Base-by-base conservation (phyloP, 2,113 vertebrate genomes). In the Actinemys pallida region DNA sequence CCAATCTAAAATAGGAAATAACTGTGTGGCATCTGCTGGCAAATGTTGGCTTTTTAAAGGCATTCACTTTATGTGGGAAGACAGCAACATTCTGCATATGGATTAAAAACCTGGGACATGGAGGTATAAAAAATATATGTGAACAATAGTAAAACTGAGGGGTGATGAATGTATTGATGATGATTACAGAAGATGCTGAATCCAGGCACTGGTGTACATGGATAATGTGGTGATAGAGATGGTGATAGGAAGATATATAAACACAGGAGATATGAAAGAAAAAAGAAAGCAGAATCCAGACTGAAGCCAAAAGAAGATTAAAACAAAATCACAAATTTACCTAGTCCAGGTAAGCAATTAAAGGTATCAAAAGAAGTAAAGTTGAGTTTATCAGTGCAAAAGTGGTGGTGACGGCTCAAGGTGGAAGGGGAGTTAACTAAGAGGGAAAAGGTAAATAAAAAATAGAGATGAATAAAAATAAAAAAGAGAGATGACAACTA, bases 301-400 rank as follows among this genome's bases (percentile, higher is more conserved):
- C 57, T 84, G 16, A 39, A 76, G 45, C 87, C 50, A 80, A 24
- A 24, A 16, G 47, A 25, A 39, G 65, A 72, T 20, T 39, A 72
- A 39, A n/a, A 22, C 35, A 72, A 25, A 84, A 17, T 88, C 25
- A 52, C n/a, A 88, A 88, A 6, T 39, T 59, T 76, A 65, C 82
- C 75, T 42, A 8, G 8, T 39, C 65, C n/a, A 94, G 87, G 29
- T 17, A 86, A 0, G 0, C 35, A 81, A 86, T 52, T 76, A 22
- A 27, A 11, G 42, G 3, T 56, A 88, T 75, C 3, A 59, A 42
- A n/a, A 81, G 53, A 91, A 89, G 59, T 86, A 89, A 83, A 90
- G 54, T 49, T 54, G 25, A 42, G 14, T 57, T 20, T 22, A 10
- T 31, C 24, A 62, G 3, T 35, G 62, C 5, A 91, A 17, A 81